phyloP scores from a whole-genome alignment of 2,888 invertebrate species.

The Mycalesis mineus region DNA sequence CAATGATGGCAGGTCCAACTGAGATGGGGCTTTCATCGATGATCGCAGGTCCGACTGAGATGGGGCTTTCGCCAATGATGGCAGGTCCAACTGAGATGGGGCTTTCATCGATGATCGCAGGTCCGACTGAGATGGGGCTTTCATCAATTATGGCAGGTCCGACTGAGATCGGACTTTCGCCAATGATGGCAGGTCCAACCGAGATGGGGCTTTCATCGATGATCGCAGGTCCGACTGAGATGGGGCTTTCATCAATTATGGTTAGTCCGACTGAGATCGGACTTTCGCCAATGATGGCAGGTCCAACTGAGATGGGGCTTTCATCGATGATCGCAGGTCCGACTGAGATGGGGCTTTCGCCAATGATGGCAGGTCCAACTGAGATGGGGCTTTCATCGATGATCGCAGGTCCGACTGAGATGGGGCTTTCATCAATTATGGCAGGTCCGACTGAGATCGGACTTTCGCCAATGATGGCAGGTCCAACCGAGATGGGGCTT shows the following conservation, averaged over 20 bases:
- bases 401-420: not conserved
- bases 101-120: conserved; percentile 11
- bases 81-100: conserved; percentile 22
- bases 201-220: conserved; percentile 18
- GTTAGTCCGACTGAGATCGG: conserved; percentile 4
- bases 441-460: not conserved
- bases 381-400: not conserved
- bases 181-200: not conserved
- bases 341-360: conserved; percentile 17
- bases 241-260: conserved; percentile 12
- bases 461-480: conserved; percentile 26
- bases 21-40: conserved; percentile 18
- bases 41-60: conserved; percentile 28
- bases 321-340: conserved; percentile 30
- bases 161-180: conserved; percentile 12
- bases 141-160: conserved; percentile 17
- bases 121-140: conserved; percentile 25
- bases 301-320: conserved; percentile 22
- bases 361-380: conserved; percentile 12
- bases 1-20: not conserved
- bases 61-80: too few relatives aligned
- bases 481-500: conserved; percentile 24
- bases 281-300: conserved; percentile 6
- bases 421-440: not conserved
- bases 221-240: conserved; percentile 28